A percentile compares a stretch with the other conserved stretches of the same genome.
phyloP scores from a whole-genome alignment of 2,797 vertebrate genomes.

The Otus scops region DNA sequence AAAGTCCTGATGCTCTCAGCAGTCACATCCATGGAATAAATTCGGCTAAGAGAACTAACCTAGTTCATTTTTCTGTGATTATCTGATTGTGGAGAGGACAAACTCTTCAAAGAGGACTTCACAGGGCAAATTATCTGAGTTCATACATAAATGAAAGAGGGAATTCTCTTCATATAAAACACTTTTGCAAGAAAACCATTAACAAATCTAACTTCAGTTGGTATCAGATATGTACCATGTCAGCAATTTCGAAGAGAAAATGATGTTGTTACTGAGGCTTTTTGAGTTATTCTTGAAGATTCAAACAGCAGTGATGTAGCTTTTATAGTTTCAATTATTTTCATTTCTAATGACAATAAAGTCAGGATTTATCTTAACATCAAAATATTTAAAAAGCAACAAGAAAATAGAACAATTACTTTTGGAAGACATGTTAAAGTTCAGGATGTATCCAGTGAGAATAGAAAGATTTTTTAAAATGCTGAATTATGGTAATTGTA shows the following conservation, averaged over 20 bases:
- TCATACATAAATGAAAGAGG: neutral
- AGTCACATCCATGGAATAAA: neutral
- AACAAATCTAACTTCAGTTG: neutral
- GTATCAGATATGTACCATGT: neutral
- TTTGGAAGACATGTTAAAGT: neutral
- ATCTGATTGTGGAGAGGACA: neutral
- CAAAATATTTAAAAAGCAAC: neutral
- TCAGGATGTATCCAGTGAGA: neutral
- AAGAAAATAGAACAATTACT: neutral
- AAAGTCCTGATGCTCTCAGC: neutral
- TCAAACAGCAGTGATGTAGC: neutral
- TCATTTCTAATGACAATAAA: neutral
- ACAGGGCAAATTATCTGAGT: neutral
- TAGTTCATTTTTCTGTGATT: neutral
- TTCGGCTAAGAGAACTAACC: neutral
- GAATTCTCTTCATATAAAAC: neutral
- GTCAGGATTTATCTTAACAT: neutral
- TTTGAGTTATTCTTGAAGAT: neutral
- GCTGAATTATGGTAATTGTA: neutral
- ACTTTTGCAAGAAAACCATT: neutral
- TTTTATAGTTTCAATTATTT: neutral
- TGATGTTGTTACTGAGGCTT: neutral
- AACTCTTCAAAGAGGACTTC: neutral
- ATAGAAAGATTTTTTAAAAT: neutral
- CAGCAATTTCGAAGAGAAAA: neutral